Percentiles rank a stretch among this genome's conserved stretches.
These are phyloP conservation scores for Amblyteles armatorius DNA, from an alignment of 2,888 invertebrate species.

Conservation along the genomic window DNA sequence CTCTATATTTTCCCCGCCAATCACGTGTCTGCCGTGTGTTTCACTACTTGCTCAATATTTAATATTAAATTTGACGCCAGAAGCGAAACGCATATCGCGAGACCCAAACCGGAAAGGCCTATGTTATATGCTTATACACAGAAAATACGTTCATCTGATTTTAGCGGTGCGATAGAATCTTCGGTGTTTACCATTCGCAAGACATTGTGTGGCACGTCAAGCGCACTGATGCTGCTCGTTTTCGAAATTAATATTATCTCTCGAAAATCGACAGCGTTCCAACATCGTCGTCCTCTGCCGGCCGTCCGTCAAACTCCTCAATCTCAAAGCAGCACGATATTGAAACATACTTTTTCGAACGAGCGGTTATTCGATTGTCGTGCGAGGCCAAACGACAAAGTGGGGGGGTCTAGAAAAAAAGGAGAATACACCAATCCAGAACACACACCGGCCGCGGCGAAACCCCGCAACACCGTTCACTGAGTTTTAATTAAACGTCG, in stretches of 20 bases:
- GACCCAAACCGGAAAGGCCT: too few species aligned
- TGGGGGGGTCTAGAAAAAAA: slow-evolving; percentile 55
- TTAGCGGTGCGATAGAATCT: too few species aligned
- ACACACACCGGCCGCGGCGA: slow-evolving; percentile 13
- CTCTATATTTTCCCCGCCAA: too few species aligned
- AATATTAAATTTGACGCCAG: too few species aligned
- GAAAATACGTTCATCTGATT: too few species aligned
- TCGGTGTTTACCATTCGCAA: too few species aligned
- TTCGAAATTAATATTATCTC: neutral
- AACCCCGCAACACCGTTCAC: slow-evolving; percentile 31
- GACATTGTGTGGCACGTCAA: too few species aligned
- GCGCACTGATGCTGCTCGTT: too few species aligned
- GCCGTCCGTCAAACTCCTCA: neutral
- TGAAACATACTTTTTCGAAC: neutral
- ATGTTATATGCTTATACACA: too few species aligned
- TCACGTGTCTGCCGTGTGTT: too few species aligned
- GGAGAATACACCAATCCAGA: slow-evolving; percentile 62
- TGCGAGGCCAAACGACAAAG: slow-evolving; percentile 14
- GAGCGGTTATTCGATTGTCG: slow-evolving; percentile 5
- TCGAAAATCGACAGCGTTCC: neutral
- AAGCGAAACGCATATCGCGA: too few species aligned
- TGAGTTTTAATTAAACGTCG: slow-evolving; percentile 75
- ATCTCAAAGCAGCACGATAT: neutral
- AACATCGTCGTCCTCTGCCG: neutral
- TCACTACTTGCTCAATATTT: too few species aligned